Evolutionary conservation across 2,797 vertebrate species (phyloP), one percentile per base, ranked within the genome.

Genomic region (Gobio occitaniae): DNA sequence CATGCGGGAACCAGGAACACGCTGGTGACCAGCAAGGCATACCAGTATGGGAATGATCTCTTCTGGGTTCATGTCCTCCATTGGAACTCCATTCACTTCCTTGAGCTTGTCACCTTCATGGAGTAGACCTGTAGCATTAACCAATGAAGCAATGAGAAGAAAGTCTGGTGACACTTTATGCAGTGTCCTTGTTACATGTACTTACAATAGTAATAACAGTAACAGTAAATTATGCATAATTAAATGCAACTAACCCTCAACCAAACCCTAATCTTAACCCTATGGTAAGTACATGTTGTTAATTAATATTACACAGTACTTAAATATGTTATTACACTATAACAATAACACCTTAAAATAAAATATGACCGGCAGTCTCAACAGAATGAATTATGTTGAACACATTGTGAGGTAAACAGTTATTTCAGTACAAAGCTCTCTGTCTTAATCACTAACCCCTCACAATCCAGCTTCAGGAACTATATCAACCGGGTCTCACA

Each of bases 11-110:
- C 52, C 52, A 56, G 19, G 17, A 76, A 76, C 12, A 12, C 17
- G 1, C 16, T 54, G 10, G 17, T 21, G 32, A 29, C 38, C 38
- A 25, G n/a, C 4, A 5, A 66, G 5, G 47, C 59, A 3, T 94
- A 99, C 97, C 95, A 99, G 93, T 86, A 98, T 96, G 69, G 96
- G 95, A 92, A 97, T 95, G 89, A 99, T 93, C 94, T 99, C 98
- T 90, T 97, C 96, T 59, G 96, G 97, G 78, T 94, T 97, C 93
- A 96, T 97, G 90, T 96, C 93, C 88, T 97, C 95, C 83, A 98
- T 91, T 0, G 95, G 95, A 90, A 99, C 95, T 36, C 97, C 97
- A 79, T 99, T 99, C 71, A 99, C 96, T 93, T 99, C 98, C 71
- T 94, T 96, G 81, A 99, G 95, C 90, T 98, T 96, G 86, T 99